Evolutionary conservation across 2,888 invertebrate genomes (phyloP), one percentile per base, ranked within the genome.

Genomic region (Caenorhabditis sp.): DNA sequence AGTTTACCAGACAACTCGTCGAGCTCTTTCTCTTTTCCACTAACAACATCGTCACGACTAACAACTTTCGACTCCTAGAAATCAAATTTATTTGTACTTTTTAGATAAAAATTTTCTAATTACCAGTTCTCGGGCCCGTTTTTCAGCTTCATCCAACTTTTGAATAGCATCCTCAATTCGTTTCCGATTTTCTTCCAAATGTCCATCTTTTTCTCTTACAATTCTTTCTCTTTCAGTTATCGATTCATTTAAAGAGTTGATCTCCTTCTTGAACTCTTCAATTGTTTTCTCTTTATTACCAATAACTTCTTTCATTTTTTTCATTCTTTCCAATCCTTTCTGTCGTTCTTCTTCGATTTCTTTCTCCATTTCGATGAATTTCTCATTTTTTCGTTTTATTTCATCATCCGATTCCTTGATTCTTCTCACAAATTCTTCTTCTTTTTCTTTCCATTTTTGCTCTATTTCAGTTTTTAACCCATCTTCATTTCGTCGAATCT

Each of bases 141-240:
- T 81, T 27, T 84, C 85, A 36, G 88, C 87, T 59, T 79, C 73
- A 31, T 81, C 81, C 6, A 86, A 77, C 37, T 78, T 79, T 27
- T 73, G 64, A n/a, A 83, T 68, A 1, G 78, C 70, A 21, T 77
- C 77, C 57, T 79, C 77, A 53, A 83, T 79, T 58, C 69, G 66
- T 23, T 69, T 65, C 36, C 66, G 69, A 27, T 71, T 74, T 19
- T 82, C 78, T 12, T 75, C 76, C 57, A 78, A 37, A 27, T 76
- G 76, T n/a, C 65, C 51, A 37, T 80, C 77, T 50, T 77, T 77
- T 57, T 79, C 79, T 23, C 73, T 53, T 5, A 72, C 69, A 27
- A 59, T 21, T 36, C 51, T 51, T 23, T 72, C 69, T 31, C 59
- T 43, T 10, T 76, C 76, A 24, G 8, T 36, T 12, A 54, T 51